Evolutionary conservation across 2,113 vertebrate genomes (phyloP).

Genomic region (Benitochromis conjunctus): DNA sequence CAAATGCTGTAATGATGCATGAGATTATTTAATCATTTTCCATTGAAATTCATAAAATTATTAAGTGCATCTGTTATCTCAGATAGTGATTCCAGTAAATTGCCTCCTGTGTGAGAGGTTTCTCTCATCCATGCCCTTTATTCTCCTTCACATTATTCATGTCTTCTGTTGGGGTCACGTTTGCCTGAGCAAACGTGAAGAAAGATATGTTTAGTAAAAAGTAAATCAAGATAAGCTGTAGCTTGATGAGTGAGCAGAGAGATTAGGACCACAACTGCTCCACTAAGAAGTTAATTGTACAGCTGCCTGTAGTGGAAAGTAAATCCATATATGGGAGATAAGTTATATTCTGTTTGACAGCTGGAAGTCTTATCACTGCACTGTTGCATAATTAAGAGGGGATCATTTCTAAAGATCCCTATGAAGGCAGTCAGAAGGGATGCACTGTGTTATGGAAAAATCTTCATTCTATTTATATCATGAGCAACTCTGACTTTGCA

Average conservation of each 20-base stretch:
- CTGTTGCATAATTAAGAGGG: neutral
- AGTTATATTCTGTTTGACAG: neutral
- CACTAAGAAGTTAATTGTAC: neutral
- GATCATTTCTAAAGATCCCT: neutral
- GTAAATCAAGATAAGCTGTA: slow-evolving; percentile 3
- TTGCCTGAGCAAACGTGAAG: neutral
- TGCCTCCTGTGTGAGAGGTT: neutral
- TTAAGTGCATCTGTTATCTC: neutral
- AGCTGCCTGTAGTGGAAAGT: neutral
- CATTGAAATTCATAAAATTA: neutral
- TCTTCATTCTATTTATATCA: neutral
- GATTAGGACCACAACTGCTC: slow-evolving; percentile 14
- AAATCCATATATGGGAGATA: neutral
- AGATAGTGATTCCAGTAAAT: neutral
- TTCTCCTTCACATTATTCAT: neutral
- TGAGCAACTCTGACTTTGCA: neutral
- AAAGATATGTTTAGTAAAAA: neutral
- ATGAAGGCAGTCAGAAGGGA: neutral
- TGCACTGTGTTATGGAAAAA: neutral
- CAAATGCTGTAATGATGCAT: neutral
- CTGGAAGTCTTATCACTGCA: slow-evolving; percentile 10
- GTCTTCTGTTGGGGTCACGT: neutral
- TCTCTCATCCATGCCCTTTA: neutral
- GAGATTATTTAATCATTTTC: neutral
- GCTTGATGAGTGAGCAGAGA: slow-evolving; percentile 11